Base-by-base conservation (phyloP, 2,797 vertebrate species). In the Fistularia commersonii region DNA sequence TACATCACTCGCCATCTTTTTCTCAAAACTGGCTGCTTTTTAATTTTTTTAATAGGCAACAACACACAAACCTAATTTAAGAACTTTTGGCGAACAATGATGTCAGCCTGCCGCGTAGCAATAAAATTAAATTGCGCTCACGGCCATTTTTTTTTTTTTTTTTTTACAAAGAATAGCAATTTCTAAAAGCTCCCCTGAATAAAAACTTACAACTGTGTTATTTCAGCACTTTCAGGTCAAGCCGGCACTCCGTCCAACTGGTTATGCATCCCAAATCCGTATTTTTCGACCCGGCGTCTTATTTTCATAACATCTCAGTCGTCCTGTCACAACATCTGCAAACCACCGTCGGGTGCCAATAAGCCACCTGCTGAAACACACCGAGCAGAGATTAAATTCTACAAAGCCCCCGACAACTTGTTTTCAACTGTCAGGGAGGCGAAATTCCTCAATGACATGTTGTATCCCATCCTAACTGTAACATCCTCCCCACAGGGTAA, bases 401-500 rank as follows among this genome's bases (percentile, higher is more conserved):
- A 41, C 59, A 44, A 41, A 65, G 69, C 59, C 31, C 31, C 54
- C 69, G 43, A 70, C 77, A 77, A 75, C 74, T 83, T 81, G 81
- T 86, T 86, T 85, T 88, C 75, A 79, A 77, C 76, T 70, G 74
- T 83, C 83, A 80, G 72, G 69, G 72, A 76, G 72, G 72, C 48
- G 66, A 76, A 76, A 87, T 85, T 87, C 80, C 79, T 83, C 80
- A 82, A 81, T 82, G 81, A 86, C 82, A 80, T 87, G 85, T 84
- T 82, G 77, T 77, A 83, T 85, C 85, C 80, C 64, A 84, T 83
- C 78, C 72, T 77, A 76, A 85, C 74, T 73, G 73, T 79, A 80
- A 88, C 84, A 86, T 89, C 86, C 86, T 87, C 80, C 80, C 79
- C 62, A 72, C 58, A 79, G 82, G 80, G 79, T 84, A 90, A 89